Base-by-base conservation (phyloP, 2,888 invertebrate genomes). In the Amiota minor region DNA sequence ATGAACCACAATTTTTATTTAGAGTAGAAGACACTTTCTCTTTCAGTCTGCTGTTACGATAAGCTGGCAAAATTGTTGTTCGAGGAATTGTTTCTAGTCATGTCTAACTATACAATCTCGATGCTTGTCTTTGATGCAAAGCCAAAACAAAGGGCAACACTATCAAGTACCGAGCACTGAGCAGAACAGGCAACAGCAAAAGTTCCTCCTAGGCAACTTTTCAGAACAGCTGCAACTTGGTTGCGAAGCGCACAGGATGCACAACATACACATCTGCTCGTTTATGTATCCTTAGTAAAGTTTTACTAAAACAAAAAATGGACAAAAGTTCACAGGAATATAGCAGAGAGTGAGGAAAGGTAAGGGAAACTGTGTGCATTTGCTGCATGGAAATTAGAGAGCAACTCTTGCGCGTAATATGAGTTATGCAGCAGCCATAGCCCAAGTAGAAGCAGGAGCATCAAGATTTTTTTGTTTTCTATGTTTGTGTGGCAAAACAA, bases 371-470 rank as follows among this genome's bases (percentile, higher is more conserved):
- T 65, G 12, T 11, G n/a, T 59, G 23, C 20, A 20, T 59, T 59
- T 59, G n/a, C n/a, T 18, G 59, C 18, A 59, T 18, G 59, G 18
- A 59, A 59, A 59, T 59, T 59, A 59, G 59, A 23, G 67, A 16
- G 50, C 18, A 45, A 53, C 16, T 46, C 50, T 12, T 20, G 67
- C 67, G 67, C 67, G 23, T 68, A 50, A 68, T 68, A 68, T 68
- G 50, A 68, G 67, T 68, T 68, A 68, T 68, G 67, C 67, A 47
- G 47, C 65, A 20, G 18, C 67, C 53, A 68, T 8, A 35, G 35
- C 35, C 2, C 2, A 3, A 35, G 35, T 6, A 35, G 6, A 3
- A 35, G 35, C 6, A 35, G 35, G 6, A 35, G 35, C 6, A 35
- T 12, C 12, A 50, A 12, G 53, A 4, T 3, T 50, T 65, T 68